Evolutionary conservation across 2,888 invertebrate species (phyloP).

Genomic region (Noctua janthina): DNA sequence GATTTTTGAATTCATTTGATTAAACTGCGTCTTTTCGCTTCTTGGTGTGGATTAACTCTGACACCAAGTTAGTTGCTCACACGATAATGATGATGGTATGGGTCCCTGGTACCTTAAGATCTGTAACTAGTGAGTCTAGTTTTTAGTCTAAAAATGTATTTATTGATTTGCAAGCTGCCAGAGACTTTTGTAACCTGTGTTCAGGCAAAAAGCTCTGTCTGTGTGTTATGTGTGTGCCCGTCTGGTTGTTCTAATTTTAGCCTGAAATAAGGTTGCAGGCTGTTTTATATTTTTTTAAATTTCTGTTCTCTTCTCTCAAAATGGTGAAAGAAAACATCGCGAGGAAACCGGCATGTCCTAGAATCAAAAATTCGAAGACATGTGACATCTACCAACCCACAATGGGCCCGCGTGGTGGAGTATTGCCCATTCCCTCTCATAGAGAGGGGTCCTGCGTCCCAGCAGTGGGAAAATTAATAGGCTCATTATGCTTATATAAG

Average conservation of each 20-base stretch:
- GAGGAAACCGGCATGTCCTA: too few relatives aligned
- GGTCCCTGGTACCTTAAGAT: constrained; percentile 12
- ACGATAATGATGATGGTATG: not conserved
- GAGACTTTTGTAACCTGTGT: not conserved
- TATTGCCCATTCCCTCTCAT: too few relatives aligned
- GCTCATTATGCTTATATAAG: too few relatives aligned
- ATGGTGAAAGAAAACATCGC: too few relatives aligned
- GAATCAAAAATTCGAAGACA: too few relatives aligned
- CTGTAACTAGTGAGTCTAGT: not conserved
- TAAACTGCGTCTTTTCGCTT: not conserved
- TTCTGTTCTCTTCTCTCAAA: too few relatives aligned
- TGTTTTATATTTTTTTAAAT: not conserved
- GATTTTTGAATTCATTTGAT: constrained; percentile 15
- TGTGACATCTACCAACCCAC: too few relatives aligned
- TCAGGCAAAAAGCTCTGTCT: not conserved
- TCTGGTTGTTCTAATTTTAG: not conserved
- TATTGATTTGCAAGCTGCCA: not conserved
- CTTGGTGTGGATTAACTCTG: not conserved
- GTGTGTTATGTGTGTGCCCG: too few relatives aligned
- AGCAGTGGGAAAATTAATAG: too few relatives aligned
- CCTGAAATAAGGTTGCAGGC: not conserved
- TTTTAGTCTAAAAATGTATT: not conserved
- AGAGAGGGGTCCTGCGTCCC: too few relatives aligned
- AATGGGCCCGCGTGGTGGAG: too few relatives aligned
- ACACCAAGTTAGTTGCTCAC: too few relatives aligned